These are phyloP conservation scores for Chunga burmeisteri DNA, from an alignment of 2,113 vertebrate species.

Conservation along the genomic window DNA sequence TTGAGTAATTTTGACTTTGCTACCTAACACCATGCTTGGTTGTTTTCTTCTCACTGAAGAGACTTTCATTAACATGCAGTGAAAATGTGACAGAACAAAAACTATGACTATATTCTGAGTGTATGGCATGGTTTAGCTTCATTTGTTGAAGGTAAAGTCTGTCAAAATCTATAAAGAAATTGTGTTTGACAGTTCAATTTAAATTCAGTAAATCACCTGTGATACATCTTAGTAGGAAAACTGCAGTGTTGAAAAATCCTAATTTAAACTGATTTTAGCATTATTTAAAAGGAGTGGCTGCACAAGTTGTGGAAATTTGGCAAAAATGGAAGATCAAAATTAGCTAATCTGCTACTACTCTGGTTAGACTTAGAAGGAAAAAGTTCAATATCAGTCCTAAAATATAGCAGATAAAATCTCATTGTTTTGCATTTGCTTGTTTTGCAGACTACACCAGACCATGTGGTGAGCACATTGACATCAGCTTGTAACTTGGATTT, in stretches of 20 bases:
- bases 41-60: neutral
- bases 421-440: neutral
- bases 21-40: neutral
- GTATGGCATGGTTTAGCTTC: neutral
- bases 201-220: neutral
- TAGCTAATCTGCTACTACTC: neutral
- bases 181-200: neutral
- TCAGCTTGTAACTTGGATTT: neutral
- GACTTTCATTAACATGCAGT: neutral
- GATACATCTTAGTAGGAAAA: neutral
- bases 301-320: neutral
- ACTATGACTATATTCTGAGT: neutral
- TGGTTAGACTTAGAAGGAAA: neutral
- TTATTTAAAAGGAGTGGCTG: neutral
- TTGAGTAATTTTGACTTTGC: neutral
- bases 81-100: neutral
- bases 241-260: neutral
- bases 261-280: neutral
- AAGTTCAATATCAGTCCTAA: neutral
- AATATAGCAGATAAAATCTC: neutral
- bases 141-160: neutral
- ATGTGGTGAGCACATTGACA: neutral
- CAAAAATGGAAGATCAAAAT: neutral
- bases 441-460: neutral
- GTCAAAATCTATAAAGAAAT: neutral